Evolutionary conservation across 2,113 vertebrate species (phyloP).

Genomic region (Saimiri boliviensis): DNA sequence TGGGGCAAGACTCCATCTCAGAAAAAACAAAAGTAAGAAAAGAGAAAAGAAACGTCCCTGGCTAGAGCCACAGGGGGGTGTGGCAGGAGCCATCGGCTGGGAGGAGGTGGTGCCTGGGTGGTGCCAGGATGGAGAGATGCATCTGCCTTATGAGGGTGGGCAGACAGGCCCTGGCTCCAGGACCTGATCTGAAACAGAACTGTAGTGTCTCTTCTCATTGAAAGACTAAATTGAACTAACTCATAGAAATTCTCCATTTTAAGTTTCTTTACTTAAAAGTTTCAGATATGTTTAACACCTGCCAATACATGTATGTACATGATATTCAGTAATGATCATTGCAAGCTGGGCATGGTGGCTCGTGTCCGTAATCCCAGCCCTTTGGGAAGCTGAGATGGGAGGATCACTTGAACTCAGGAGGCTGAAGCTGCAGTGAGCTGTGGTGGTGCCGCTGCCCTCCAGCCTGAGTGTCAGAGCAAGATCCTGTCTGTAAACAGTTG

Average conservation of each 20-base stretch:
- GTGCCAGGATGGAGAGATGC: neutral
- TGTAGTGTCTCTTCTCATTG: neutral
- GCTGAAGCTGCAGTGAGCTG: no score
- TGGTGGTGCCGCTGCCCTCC: no score
- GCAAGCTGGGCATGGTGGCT: neutral
- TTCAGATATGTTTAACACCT: neutral
- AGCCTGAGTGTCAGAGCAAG: no score
- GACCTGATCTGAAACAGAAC: neutral
- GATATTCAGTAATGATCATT: neutral
- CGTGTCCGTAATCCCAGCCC: no score
- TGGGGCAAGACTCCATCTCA: no score
- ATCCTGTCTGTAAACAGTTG: no score
- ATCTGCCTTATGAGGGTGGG: neutral
- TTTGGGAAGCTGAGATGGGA: no score
- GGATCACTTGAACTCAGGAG: no score
- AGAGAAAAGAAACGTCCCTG: neutral
- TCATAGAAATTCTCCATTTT: neutral
- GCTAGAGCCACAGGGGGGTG: no score
- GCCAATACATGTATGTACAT: neutral
- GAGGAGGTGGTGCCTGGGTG: no score
- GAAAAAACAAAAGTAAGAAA: no score
- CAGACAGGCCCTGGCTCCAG: neutral
- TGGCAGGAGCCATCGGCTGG: neutral
- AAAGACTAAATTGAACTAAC: neutral
- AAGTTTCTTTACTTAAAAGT: neutral